phyloP scores from a whole-genome alignment of 1,140 invertebrate species.

The Drosophila truncata region DNA sequence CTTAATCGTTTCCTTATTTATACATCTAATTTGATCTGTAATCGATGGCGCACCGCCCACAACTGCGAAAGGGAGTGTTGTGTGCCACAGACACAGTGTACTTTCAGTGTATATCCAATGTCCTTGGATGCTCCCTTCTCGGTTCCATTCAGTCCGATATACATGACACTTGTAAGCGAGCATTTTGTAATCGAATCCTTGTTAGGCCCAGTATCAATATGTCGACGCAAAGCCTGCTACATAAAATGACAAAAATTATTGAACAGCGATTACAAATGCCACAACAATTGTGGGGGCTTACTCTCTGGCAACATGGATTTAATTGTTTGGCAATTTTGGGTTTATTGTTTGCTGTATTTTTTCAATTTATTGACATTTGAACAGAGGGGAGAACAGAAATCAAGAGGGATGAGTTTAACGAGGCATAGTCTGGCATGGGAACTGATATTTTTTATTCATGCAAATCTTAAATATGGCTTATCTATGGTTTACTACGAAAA shows the following conservation, averaged over 20 bases:
- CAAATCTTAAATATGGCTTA: neutral
- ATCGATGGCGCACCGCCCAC: constrained; percentile 64
- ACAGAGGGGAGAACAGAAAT: neutral
- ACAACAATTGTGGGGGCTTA: constrained; percentile 63
- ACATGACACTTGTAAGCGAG: constrained; percentile 80
- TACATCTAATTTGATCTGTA: constrained; percentile 83
- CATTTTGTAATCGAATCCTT: constrained; percentile 54
- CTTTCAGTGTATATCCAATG: constrained; percentile 5
- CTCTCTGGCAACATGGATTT: constrained; percentile 60
- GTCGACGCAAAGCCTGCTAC: constrained; percentile 64
- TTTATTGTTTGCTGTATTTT: constrained; percentile 42
- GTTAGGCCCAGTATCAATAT: constrained; percentile 36
- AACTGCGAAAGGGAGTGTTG: constrained; percentile 34
- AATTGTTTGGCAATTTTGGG: constrained; percentile 44
- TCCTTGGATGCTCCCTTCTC: constrained; percentile 19
- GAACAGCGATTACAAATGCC: constrained; percentile 81
- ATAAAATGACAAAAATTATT: constrained; percentile 82
- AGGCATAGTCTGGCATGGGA: too few species aligned
- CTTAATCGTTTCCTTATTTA: constrained; percentile 83
- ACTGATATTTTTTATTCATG: neutral
- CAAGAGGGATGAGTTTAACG: neutral
- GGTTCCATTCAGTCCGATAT: constrained; percentile 46
- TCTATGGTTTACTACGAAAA: neutral
- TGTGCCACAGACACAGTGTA: constrained; percentile 4
- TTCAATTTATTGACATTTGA: constrained; percentile 50